A percentile compares a stretch with the other conserved stretches of the same genome.
phyloP scores from a whole-genome alignment of 2,888 invertebrate species.

The Chymomyza amoena region DNA sequence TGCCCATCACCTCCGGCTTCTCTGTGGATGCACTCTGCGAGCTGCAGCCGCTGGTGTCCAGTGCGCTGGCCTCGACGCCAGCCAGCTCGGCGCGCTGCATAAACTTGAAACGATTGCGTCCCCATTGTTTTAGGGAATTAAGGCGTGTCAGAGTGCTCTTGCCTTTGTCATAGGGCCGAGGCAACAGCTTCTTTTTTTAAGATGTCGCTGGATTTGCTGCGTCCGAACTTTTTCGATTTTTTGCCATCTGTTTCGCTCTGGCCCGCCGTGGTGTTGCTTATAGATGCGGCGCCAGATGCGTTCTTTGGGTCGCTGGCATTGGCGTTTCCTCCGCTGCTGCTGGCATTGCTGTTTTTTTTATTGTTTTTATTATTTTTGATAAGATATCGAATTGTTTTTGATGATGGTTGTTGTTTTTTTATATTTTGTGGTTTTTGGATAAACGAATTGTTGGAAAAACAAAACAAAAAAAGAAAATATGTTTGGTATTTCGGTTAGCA shows the following conservation, averaged over 20 bases:
- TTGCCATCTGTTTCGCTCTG: slow-evolving; percentile 36
- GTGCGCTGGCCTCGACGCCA: slow-evolving; percentile 54
- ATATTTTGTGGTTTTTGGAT: slow-evolving; percentile 23
- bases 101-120: slow-evolving; percentile 87
- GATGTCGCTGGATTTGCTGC: slow-evolving; percentile 88
- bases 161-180: slow-evolving; percentile 77
- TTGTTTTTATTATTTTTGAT: slow-evolving; percentile 41
- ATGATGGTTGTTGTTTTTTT: slow-evolving; percentile 13
- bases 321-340: not conserved
- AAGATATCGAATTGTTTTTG: slow-evolving; percentile 22
- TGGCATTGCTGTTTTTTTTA: slow-evolving; percentile 58
- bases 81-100: slow-evolving; percentile 82
- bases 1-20: slow-evolving; percentile 50
- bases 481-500: slow-evolving; percentile 66
- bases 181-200: slow-evolving; percentile 82
- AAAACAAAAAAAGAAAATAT: slow-evolving; percentile 64
- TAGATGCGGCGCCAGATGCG: slow-evolving; percentile 51
- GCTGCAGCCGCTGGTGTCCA: slow-evolving; percentile 75
- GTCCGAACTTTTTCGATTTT: slow-evolving; percentile 79
- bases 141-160: slow-evolving; percentile 81
- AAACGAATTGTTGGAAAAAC: slow-evolving; percentile 33
- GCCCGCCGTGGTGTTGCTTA: slow-evolving; percentile 20
- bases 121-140: slow-evolving; percentile 91
- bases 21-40: slow-evolving; percentile 63
- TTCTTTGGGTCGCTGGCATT: slow-evolving; percentile 40